Evolutionary conservation across 2,888 invertebrate species (phyloP).

Genomic region (Cataglyphis cursor): DNA sequence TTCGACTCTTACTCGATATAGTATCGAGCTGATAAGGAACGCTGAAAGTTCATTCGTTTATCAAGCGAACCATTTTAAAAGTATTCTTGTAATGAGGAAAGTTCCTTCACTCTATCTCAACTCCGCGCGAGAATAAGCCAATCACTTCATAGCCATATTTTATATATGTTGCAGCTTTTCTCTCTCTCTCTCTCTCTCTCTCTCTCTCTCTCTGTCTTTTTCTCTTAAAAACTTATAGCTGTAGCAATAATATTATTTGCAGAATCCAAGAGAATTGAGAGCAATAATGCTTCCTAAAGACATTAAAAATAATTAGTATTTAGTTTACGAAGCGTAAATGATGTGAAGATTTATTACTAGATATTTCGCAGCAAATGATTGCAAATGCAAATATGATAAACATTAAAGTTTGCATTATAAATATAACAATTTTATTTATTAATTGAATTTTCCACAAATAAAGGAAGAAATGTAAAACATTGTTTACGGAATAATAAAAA

Average conservation of each 20-base stretch:
- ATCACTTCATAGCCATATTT: constrained; percentile 43
- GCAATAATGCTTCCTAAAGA: not conserved
- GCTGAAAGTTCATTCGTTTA: constrained; percentile 67
- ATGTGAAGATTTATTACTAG: not conserved
- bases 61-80: constrained; percentile 63
- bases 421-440: not conserved
- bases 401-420: not conserved
- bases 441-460: not conserved
- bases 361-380: not conserved
- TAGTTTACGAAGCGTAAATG: constrained; percentile 3
- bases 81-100: constrained; percentile 73
- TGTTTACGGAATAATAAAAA: not conserved
- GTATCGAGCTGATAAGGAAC: constrained; percentile 45
- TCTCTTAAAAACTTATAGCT: constrained; percentile 23
- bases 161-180: not conserved
- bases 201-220: not conserved
- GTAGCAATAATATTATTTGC: not conserved
- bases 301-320: constrained; percentile 24
- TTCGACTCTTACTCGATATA: constrained; percentile 45
- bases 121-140: constrained; percentile 56
- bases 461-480: not conserved
- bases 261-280: not conserved
- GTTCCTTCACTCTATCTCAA: constrained; percentile 53
- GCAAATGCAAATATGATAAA: not conserved
- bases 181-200: no score